Conservation (phyloP, 1,140 invertebrate genomes). For the Hycleus cichorii region DNA sequence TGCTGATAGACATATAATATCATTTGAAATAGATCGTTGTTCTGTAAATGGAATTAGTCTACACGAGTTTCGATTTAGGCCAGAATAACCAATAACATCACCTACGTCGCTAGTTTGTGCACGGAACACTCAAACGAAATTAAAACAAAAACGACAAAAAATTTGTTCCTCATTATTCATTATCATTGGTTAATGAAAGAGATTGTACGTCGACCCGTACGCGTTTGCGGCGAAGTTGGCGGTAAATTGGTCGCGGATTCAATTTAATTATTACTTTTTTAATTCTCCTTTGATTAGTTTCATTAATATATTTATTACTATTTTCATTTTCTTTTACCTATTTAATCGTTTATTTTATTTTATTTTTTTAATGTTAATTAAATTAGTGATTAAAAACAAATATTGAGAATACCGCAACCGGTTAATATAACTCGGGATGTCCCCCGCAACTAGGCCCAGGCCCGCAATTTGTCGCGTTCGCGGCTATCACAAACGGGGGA, state of each 20-base stretch:
- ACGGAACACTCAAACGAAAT: constrained; percentile 19
- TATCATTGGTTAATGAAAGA: not conserved
- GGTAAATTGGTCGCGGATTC: constrained; percentile 5
- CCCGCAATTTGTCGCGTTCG: constrained; percentile 2
- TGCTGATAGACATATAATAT: constrained; percentile 40
- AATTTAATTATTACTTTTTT: not conserved
- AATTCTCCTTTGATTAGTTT: not conserved
- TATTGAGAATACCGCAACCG: constrained; percentile 1
- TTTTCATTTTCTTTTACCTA: not conserved
- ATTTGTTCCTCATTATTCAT: not conserved
- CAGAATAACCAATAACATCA: constrained; percentile 37
- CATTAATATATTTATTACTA: not conserved
- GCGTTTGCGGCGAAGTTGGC: constrained; percentile 11
- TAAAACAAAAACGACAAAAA: too few species aligned
- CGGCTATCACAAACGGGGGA: constrained; percentile 20
- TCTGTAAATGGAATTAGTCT: constrained; percentile 43
- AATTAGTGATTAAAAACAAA: too few species aligned
- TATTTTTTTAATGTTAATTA: too few species aligned
- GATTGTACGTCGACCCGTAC: constrained; percentile 17
- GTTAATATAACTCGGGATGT: constrained; percentile 6
- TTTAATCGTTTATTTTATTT: too few species aligned
- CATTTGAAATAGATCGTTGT: constrained; percentile 42
- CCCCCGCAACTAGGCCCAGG: constrained; percentile 18
- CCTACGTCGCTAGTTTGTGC: constrained; percentile 35
- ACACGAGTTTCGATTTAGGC: constrained; percentile 43